phyloP scores from a whole-genome alignment of 2,888 invertebrate species.

The Limnephilus lunatus region DNA sequence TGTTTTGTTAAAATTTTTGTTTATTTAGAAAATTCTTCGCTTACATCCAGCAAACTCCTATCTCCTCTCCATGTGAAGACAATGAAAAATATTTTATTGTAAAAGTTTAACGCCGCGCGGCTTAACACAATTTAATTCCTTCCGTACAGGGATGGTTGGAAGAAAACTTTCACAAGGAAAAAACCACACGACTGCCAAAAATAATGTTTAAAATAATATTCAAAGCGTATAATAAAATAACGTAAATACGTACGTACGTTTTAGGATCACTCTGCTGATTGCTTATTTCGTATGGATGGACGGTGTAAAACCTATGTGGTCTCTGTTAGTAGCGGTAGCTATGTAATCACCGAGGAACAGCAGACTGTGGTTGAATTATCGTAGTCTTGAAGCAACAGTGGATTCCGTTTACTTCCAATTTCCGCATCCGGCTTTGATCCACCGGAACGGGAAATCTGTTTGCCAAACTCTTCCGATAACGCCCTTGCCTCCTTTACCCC shows the following conservation, averaged over 20 bases:
- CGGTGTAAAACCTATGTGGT: background rate
- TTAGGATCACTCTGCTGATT: background rate
- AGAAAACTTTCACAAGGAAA: background rate
- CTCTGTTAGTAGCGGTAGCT: background rate
- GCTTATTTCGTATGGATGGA: too few relatives aligned
- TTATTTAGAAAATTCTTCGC: too few relatives aligned
- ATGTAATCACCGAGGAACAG: background rate
- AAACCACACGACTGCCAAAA: background rate
- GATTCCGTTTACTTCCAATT: constrained; percentile 64
- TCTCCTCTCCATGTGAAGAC: background rate
- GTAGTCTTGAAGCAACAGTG: constrained; percentile 39
- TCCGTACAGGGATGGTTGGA: background rate
- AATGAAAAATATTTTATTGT: background rate
- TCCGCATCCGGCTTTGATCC: constrained; percentile 64
- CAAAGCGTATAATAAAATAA: background rate
- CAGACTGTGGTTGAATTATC: constrained; percentile 3
- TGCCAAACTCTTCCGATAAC: constrained; percentile 64
- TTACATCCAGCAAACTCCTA: background rate
- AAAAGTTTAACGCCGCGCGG: background rate
- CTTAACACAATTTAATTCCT: background rate
- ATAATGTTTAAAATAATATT: background rate
- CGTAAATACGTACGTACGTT: background rate
- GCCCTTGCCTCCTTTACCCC: constrained; percentile 48
- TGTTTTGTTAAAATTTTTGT: too few relatives aligned
- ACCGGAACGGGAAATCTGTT: constrained; percentile 64